Percentiles rank a stretch among this genome's conserved stretches.
These are phyloP conservation scores for Harpagoxenus sublaevis DNA, from an alignment of 2,888 invertebrate genomes.

Conservation along the genomic window DNA sequence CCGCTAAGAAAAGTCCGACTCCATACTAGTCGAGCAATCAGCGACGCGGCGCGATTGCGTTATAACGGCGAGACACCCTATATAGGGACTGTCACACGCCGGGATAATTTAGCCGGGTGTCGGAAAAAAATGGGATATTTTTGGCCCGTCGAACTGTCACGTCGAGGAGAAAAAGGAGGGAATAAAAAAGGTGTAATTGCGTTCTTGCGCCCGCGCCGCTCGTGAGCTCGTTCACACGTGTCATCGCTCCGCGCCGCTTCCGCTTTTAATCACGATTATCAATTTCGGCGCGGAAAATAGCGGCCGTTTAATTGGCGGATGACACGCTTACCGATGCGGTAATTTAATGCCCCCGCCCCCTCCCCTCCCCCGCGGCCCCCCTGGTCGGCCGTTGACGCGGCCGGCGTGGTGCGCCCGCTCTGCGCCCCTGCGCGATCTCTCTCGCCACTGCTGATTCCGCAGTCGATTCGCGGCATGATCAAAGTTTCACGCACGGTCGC, in stretches of 20 bases:
- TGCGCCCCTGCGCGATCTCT: slow-evolving; percentile 63
- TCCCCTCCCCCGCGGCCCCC: slow-evolving; percentile 66
- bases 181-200: slow-evolving; percentile 62
- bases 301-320: slow-evolving; percentile 81
- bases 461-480: slow-evolving; percentile 77
- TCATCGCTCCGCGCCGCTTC: slow-evolving; percentile 69
- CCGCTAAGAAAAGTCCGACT: not conserved
- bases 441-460: slow-evolving; percentile 71
- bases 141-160: slow-evolving; percentile 58
- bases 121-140: slow-evolving; percentile 65
- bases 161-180: slow-evolving; percentile 51
- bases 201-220: slow-evolving; percentile 64
- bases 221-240: slow-evolving; percentile 71
- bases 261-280: slow-evolving; percentile 79
- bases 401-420: slow-evolving; percentile 62
- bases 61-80: slow-evolving; percentile 42
- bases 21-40: not conserved
- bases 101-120: slow-evolving; percentile 40
- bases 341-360: slow-evolving; percentile 78
- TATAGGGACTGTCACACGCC: slow-evolving; percentile 46
- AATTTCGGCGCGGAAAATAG: slow-evolving; percentile 77
- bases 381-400: slow-evolving; percentile 63
- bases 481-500: slow-evolving; percentile 79
- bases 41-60: not conserved
- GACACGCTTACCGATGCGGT: slow-evolving; percentile 81